Evolutionary conservation across 2,797 vertebrate genomes (phyloP), one percentile per base, ranked within the genome.

Genomic region (Thaleichthys pacificus): DNA sequence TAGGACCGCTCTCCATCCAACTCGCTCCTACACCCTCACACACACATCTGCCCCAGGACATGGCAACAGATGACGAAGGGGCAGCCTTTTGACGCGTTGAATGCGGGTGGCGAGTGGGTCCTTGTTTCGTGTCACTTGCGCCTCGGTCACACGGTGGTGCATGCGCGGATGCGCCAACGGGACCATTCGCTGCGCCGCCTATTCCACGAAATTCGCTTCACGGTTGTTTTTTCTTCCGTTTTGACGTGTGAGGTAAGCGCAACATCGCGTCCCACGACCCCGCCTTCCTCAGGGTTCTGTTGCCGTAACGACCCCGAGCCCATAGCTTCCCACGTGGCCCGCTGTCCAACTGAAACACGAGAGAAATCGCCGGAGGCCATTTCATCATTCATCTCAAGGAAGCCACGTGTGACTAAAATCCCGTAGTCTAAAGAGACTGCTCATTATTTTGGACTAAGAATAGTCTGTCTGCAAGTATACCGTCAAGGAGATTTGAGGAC

Each of bases 1-100:
- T 74, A 4, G 80, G 69, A 66, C 75, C 58, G 69, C 73, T 77
- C 77, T 80, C 82, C 81, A 35, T 69, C 47, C 2, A 71, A 72
- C 66, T 73, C 61, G 71, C 67, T 54, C 49, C 21, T 30, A 21
- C 7, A 4, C 54, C 11, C 15, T 68, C 60, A 56, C 19, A 5
- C 35, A 3, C 63, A 61, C 73, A 28, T 75, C 21, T 58, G 66
- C 66, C 68, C 24, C 61, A 62, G 60, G 67, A 78, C 64, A 1
- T 69, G 47, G 68, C 9, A 71, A 58, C 4, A 28, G 28, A 19
- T 24, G 57, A 68, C 26, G 17, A 54, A n/a, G 30, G 30, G 32
- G 64, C 68, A 61, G 58, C 9, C 12, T 8, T 69, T 57, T 24
- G 57, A 21, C 19, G 19, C 68, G 28, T 24, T 60, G n/a, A 35